Base-by-base conservation (phyloP, 2,888 invertebrate species). In the Camponotus fellah region DNA sequence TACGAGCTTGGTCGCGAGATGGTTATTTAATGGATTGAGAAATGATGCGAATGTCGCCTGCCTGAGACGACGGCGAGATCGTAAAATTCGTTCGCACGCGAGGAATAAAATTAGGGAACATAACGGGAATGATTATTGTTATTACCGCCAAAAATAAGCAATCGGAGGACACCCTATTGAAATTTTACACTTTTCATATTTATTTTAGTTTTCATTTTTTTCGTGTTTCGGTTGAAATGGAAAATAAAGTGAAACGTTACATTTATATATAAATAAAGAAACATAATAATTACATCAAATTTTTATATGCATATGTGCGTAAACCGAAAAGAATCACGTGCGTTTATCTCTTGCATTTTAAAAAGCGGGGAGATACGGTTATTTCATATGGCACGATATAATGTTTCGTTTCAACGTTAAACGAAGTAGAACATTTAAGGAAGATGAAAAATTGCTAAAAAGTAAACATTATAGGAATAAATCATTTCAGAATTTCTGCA, bases 1-100 rank as follows among this genome's bases (percentile, higher is more conserved):
- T 72, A 83, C 53, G 43, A 60, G 26, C 66, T 43, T 40, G 37
- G 77, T 1, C 40, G 58, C 46, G 66, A 40, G 64, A 82, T 76
- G 46, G 40, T 82, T 82, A 82, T 76, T 75, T 65, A 82, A 82
- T 76, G 43, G 76, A 65, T 82, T 76, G 66, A 76, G 82, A 66
- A 82, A 82, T 69, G 40, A 69, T 72, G 46, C 58, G 60, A 46
- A 37, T 46, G 79, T 71, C 71, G 43, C 71, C 21, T 43, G 58
- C 21, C 43, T 34, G 43, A 46, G 37, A 46, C 32, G 46, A 46
- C 46, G 37, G 34, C 72, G 10, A 43, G 46, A 21, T 72, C 72
- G 58, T 72, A 60, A 80, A 80, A 72, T 43, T 71, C 5, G 43
- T 34, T 58, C 58, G 58, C 58, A 58, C 43, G 43, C 71, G 12